Base-by-base conservation (phyloP, 2,888 invertebrate genomes). In the Anthophora plumipes region DNA sequence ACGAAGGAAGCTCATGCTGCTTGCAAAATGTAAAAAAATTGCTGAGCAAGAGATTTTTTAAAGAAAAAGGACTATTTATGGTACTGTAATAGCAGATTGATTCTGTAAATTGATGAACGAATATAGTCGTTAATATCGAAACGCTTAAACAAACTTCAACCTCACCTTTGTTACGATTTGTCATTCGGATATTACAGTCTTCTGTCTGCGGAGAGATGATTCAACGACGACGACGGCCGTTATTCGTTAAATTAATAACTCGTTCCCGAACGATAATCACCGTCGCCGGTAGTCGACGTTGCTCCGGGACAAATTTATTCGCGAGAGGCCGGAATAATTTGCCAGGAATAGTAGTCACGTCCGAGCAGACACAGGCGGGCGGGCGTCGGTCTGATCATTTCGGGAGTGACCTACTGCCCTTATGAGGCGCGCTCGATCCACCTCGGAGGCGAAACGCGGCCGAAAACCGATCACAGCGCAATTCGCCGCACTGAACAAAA, bases 381-480 rank as follows among this genome's bases (percentile, higher is more conserved):
- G n/a, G n/a, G 73, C 79, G 25, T 77, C 61, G 78, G 87, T 88
- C 86, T 81, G 88, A 88, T 80, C 88, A 77, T 83, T 84, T 86
- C 89, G 88, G 89, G 89, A 90, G 83, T 90, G 91, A 91, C 91
- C 91, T 90, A 91, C 90, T 85, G 85, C 85, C 85, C 85, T 91
- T 91, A 91, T 74, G 81, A 67, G 61, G 71, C 79, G 84, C 80
- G 83, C 80, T 78, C 83, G 68, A 69, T 55, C 77, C 73, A 69
- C 73, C 61, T 52, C 80, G 72, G n/a, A n/a, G n/a, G 39, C 55
- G n/a, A 64, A 46, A 31, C 39, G 31, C 64, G 48, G 37, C 50
- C 59, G 25, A 48, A 67, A 67, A 67, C 50, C 52, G 67, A 77
- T 67, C 37, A 25, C 76, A n/a, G 43, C 52, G 67, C 52, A 31